Evolutionary conservation across 2,888 invertebrate species (phyloP), one percentile per base, ranked within the genome.

Genomic region (Kryphioiulus occultus): DNA sequence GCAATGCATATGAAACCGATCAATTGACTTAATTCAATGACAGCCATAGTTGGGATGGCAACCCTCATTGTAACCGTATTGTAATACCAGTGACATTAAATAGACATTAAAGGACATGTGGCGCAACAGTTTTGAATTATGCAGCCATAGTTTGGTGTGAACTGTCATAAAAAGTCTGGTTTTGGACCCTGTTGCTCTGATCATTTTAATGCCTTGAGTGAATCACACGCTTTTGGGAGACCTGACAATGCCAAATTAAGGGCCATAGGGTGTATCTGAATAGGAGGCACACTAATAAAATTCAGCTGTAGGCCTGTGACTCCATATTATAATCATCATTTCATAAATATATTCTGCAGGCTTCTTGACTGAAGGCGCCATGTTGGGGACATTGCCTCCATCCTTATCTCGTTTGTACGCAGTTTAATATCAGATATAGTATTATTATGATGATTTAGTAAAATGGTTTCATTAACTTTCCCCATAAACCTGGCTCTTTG

Each of bases 91-190:
- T 59, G 68, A 10, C 68, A 68, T 68, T 68, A 68, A 7, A 19
- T 26, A 68, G 22, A 68, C 68, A 68, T 68, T 68, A 68, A 68
- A 68, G 68, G 68, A 68, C 68, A 68, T 68, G 68, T 68, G 68
- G 68, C 10, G 26, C 19, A 17, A 19, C 53, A 59, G 53, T 59
- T 59, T 59, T 59, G 53, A 59, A 59, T 59, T 59, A 59, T 59
- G 53, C 19, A 59, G 53, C 68, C 0, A 68, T 68, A 68, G 68
- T 26, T 68, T 26, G 68, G 68, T 22, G 68, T 26, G 19, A 26
- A 17, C 22, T 26, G 26, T 68, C 22, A 68, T 26, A 68, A 68
- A 68, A 68, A 26, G 26, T 68, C 19, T n/a, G 19, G 22, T 26
- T n/a, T 68, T 68, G 68, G 68, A 68, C 68, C 9, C 68, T 7